Percentiles rank a stretch among this genome's conserved stretches.
These are phyloP conservation scores for Haliaeetus leucogaster DNA, from an alignment of 2,113 vertebrate species.

Conservation along the genomic window DNA sequence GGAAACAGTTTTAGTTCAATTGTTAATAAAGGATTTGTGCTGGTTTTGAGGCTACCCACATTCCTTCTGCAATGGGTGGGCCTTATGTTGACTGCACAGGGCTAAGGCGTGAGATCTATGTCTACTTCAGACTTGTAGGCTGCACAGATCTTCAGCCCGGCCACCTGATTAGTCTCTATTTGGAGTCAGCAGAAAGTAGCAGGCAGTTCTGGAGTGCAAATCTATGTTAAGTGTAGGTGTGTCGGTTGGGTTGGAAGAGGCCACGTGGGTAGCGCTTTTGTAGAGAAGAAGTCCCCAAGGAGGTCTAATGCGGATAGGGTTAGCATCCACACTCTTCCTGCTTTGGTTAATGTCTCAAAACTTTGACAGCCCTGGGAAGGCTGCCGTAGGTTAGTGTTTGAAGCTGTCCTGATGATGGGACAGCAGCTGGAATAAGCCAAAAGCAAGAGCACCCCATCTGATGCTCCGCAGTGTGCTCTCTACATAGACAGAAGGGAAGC, in stretches of 20 bases:
- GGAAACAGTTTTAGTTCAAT: neutral
- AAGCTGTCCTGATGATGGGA: neutral
- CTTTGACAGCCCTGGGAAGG: neutral
- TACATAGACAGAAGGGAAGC: neutral
- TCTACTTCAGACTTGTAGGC: neutral
- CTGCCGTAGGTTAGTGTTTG: neutral
- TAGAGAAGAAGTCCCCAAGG: neutral
- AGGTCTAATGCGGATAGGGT: neutral
- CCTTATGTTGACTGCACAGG: neutral
- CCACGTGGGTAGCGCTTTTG: neutral
- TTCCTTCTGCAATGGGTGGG: neutral
- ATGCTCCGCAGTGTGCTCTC: neutral
- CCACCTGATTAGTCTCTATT: neutral
- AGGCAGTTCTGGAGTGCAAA: neutral
- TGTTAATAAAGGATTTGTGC: neutral
- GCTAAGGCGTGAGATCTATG: accelerated
- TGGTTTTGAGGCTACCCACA: neutral
- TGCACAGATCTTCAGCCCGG: neutral
- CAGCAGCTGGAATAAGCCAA: neutral
- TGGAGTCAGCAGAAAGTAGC: neutral
- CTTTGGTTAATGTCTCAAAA: neutral
- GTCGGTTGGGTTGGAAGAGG: neutral
- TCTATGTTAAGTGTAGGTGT: neutral
- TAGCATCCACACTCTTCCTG: neutral
- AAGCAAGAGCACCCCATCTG: neutral